phyloP scores from a whole-genome alignment of 1,140 invertebrate genomes.

The Drosophila arawakana region DNA sequence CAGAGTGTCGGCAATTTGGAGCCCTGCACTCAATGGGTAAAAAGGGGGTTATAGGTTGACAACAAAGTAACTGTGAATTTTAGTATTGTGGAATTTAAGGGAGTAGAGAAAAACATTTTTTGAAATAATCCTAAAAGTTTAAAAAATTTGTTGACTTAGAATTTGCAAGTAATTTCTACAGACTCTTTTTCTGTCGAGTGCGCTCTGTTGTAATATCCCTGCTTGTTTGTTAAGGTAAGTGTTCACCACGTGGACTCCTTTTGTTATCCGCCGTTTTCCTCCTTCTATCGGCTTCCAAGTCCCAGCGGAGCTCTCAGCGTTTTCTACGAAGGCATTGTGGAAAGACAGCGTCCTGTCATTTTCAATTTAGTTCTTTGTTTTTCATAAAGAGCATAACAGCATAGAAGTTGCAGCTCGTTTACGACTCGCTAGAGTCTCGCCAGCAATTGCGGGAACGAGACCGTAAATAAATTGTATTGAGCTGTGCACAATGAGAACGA shows the following conservation, averaged over 20 bases:
- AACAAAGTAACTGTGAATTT: no score
- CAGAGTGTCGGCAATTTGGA: neutral
- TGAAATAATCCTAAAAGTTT: no score
- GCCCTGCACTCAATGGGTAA: no score
- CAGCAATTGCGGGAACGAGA: neutral
- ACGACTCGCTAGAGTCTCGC: slow-evolving; percentile 6
- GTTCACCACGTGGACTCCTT: slow-evolving; percentile 11
- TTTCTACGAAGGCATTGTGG: slow-evolving; percentile 1
- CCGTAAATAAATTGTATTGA: slow-evolving; percentile 18
- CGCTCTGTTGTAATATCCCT: no score
- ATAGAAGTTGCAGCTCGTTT: slow-evolving; percentile 28
- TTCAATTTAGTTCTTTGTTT: slow-evolving; percentile 49
- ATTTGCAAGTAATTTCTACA: no score
- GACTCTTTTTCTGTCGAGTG: no score
- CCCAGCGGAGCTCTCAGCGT: slow-evolving; percentile 15
- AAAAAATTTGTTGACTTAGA: no score
- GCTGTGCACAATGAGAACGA: neutral
- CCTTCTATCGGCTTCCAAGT: neutral
- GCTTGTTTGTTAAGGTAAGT: slow-evolving; percentile 29
- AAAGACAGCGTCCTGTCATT: slow-evolving; percentile 35
- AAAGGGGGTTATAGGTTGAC: no score
- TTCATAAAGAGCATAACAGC: slow-evolving; percentile 15
- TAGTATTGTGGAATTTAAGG: no score
- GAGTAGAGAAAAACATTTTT: no score
- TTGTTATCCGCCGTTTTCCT: neutral